phyloP scores from a whole-genome alignment of 2,113 vertebrate genomes.

The Erythrolamprus reginae region DNA sequence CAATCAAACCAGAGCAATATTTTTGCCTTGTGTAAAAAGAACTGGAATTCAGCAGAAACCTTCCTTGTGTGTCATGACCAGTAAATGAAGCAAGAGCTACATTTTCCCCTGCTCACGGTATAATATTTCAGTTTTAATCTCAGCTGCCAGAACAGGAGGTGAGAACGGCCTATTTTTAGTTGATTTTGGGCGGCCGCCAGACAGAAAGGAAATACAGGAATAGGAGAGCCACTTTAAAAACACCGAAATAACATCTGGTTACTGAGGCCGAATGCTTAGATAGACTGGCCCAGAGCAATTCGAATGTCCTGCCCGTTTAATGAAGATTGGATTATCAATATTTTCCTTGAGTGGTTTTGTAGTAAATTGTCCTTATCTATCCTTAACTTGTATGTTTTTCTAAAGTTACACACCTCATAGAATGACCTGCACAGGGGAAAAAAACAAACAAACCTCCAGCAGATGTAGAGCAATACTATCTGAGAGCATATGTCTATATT shows the following conservation, averaged over 20 bases:
- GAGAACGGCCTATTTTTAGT: not conserved
- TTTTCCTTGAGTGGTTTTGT: not conserved
- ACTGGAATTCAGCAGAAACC: not conserved
- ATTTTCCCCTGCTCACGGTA: not conserved
- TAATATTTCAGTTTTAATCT: not conserved
- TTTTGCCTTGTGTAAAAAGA: constrained; percentile 6
- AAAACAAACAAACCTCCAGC: not conserved
- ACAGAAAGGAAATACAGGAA: constrained; percentile 11
- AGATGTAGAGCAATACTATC: not conserved
- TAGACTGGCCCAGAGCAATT: not conserved
- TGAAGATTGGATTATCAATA: not conserved
- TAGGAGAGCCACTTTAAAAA: not conserved
- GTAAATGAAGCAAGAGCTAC: not conserved
- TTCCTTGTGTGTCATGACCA: not conserved
- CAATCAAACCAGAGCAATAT: not conserved
- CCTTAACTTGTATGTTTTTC: not conserved
- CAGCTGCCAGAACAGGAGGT: not conserved
- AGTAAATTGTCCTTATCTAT: not conserved
- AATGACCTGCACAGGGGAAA: not conserved
- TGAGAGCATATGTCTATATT: not conserved
- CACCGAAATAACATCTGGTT: constrained; percentile 11
- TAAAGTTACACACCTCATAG: not conserved
- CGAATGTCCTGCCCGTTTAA: not conserved
- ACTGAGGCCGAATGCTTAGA: not conserved
- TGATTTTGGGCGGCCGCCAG: not conserved